Base-by-base conservation (phyloP, 2,113 vertebrate genomes). In the human (Homo sapiens) region DNA sequence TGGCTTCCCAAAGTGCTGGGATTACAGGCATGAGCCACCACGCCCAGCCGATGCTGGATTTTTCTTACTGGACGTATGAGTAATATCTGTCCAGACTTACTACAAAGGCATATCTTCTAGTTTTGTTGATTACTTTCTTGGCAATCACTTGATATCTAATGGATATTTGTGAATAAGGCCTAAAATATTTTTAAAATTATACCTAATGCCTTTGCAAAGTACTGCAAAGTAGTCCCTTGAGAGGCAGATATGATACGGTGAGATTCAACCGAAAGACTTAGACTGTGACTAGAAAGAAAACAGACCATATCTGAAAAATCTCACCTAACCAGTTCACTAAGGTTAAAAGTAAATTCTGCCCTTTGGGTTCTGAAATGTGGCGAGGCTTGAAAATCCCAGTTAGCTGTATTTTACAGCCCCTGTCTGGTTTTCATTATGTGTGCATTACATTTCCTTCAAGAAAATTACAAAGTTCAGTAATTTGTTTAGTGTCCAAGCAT, bases 401-500 rank as follows among this genome's bases (percentile, higher is more conserved):
- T n/a, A 83, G 30, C 35, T 68, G 5, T 72, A 86, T 68, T 59
- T 59, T 68, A 59, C 25, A 40, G 5, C 27, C 6, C 27, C 27
- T 6, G 1, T 59, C 23, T 78, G 40, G n/a, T 86, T 89, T 78
- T 92, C 35, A n/a, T 6, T 9, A 79, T 68, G 9, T 23, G 12
- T 14, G 5, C 4, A 68, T 6, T 30, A 89, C 38, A 52, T 59
- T 89, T 89, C 64, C 81, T 94, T 38, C 72, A 80, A 91, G 88
- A 45, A 94, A 95, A 95, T 87, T 22, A 66, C 11, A 59, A 84
- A 86, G 48, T 48, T 92, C 40, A 83, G 27, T 93, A 82, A 96
- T 66, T 78, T 8, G 0, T 66, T 84, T 81, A 87, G 52, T 70
- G 73, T 79, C 52, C 57, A 94, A 75, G 25, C 35, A 12, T 13